phyloP scores from a whole-genome alignment of 2,888 invertebrate genomes.

The Caenorhabditis afra region DNA sequence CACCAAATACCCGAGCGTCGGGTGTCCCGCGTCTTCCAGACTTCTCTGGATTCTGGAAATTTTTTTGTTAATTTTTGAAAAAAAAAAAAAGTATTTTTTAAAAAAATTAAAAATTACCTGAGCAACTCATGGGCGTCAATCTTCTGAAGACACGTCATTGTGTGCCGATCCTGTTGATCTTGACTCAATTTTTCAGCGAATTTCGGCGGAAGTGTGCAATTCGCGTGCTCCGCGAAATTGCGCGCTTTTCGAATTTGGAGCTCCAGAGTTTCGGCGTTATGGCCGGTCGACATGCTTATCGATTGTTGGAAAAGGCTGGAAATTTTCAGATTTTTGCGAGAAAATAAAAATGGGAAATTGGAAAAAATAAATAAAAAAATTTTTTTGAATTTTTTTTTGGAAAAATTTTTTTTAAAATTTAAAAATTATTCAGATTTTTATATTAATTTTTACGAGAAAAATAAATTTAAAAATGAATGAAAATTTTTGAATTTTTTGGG shows the following conservation, averaged over 20 bases:
- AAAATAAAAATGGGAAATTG: too few relatives aligned
- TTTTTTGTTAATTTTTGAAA: neutral
- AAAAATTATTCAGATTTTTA: too few relatives aligned
- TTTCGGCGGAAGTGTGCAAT: neutral
- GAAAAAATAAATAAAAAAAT: too few relatives aligned
- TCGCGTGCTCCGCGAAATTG: constrained; percentile 35
- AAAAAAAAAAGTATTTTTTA: neutral
- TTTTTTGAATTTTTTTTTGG: too few relatives aligned
- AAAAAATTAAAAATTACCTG: constrained; percentile 11
- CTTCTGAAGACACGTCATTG: constrained; percentile 45
- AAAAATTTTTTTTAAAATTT: too few relatives aligned
- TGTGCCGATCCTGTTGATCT: constrained; percentile 17
- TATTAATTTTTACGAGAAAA: too few relatives aligned
- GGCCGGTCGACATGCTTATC: constrained; percentile 42
- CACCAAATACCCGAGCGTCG: constrained; percentile 15
- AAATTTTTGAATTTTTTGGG: too few relatives aligned
- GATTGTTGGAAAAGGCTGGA: constrained; percentile 53
- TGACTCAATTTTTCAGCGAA: constrained; percentile 18
- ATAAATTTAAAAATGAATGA: too few relatives aligned
- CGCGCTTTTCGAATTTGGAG: constrained; percentile 10
- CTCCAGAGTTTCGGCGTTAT: constrained; percentile 10
- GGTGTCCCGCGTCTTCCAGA: constrained; percentile 52
- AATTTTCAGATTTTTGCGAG: constrained; percentile 1
- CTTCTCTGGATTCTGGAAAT: neutral
- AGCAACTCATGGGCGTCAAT: constrained; percentile 25